Evolutionary conservation across 2,113 vertebrate species (phyloP).

Genomic region (Dipodomys stephensi): DNA sequence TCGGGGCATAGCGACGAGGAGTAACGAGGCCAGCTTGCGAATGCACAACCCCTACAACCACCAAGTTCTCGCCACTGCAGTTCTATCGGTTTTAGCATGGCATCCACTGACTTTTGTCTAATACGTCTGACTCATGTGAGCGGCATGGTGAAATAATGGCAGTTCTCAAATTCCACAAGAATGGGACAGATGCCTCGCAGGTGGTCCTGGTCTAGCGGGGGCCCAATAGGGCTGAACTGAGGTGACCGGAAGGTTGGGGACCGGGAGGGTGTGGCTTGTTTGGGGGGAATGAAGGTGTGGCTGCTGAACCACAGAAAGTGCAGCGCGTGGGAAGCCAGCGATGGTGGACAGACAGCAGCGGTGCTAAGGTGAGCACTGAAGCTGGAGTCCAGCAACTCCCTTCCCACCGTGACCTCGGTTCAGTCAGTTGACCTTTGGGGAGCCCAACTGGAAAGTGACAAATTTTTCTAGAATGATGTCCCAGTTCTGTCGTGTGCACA

Average conservation of each 20-base stretch:
- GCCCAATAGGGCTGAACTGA: neutral
- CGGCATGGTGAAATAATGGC: neutral
- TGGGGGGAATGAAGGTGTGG: neutral
- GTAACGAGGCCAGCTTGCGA: neutral
- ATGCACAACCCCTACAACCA: accelerated
- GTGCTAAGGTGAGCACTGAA: neutral
- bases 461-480: neutral
- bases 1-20: accelerated
- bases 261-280: neutral
- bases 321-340: neutral
- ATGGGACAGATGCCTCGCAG: neutral
- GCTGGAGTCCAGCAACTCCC: neutral
- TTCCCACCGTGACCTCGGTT: no score
- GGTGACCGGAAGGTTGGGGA: neutral
- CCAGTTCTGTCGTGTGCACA: neutral
- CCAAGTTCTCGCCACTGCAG: neutral
- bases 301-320: neutral
- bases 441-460: neutral
- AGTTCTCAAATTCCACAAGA: neutral
- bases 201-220: neutral
- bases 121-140: neutral
- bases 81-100: neutral
- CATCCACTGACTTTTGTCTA: neutral
- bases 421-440: neutral
- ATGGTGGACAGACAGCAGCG: no score